Percentiles rank a stretch among this genome's conserved stretches.
Conservation (phyloP, 2,113 vertebrate species). For the Fukomys damarensis region DNA sequence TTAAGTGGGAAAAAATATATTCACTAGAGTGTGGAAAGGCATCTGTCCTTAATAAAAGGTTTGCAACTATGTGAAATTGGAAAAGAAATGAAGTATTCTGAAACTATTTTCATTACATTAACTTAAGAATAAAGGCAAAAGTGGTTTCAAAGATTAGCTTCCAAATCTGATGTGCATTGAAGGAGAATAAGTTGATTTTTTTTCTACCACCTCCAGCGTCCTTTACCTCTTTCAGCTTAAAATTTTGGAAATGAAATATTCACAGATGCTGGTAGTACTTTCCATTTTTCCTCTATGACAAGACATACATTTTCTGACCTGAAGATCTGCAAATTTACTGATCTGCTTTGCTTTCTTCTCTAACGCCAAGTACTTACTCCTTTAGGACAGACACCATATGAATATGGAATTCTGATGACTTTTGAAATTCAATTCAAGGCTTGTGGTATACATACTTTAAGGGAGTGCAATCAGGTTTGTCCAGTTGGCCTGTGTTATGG, state of each 20-base stretch:
- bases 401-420: background rate
- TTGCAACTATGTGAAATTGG: slow-evolving; percentile 83
- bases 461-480: background rate
- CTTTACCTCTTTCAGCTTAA: background rate
- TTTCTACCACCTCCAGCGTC: background rate
- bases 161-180: slow-evolving; percentile 71
- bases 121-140: slow-evolving; percentile 84
- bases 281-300: background rate
- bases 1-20: slow-evolving; percentile 81
- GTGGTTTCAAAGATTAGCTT: slow-evolving; percentile 81
- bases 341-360: background rate
- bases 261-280: background rate
- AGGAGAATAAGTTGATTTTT: background rate
- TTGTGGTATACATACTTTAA: background rate
- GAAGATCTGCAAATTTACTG: background rate
- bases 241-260: background rate
- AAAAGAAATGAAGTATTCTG: slow-evolving; percentile 82
- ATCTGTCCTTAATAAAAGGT: slow-evolving; percentile 82
- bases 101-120: slow-evolving; percentile 88
- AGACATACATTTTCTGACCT: background rate
- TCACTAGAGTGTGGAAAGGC: slow-evolving; percentile 84
- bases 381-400: background rate
- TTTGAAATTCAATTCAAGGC: background rate
- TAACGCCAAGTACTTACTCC: background rate
- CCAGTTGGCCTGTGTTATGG: background rate